These are phyloP conservation scores for Philonicus albiceps DNA, from an alignment of 2,888 invertebrate genomes.

Conservation along the genomic window DNA sequence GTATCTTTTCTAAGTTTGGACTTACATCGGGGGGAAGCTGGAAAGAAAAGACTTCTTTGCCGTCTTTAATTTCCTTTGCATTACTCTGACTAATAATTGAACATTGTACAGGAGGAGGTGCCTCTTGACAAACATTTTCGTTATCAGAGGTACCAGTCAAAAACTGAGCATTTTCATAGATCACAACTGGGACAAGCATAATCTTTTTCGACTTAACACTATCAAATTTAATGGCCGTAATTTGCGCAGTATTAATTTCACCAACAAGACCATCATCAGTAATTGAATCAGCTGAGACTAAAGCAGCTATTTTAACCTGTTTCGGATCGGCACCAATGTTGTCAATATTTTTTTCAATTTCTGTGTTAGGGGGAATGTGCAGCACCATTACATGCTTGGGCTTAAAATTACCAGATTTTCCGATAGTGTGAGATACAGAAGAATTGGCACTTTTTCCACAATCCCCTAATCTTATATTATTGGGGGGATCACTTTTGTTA, in stretches of 20 bases:
- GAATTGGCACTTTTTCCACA: background rate
- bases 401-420: background rate
- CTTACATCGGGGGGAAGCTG: background rate
- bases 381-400: background rate
- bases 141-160: background rate
- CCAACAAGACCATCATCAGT: background rate
- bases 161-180: background rate
- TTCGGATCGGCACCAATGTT: background rate
- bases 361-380: background rate
- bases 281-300: background rate
- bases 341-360: background rate
- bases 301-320: background rate
- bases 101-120: background rate
- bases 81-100: background rate
- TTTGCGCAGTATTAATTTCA: background rate
- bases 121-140: background rate
- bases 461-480: background rate
- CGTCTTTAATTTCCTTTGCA: background rate
- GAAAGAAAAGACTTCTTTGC: background rate
- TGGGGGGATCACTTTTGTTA: background rate
- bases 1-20: background rate
- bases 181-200: background rate
- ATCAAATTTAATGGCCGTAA: background rate
- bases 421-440: background rate
- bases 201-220: background rate